phyloP scores from a whole-genome alignment of 1,140 invertebrate genomes.

The Manduca sexta region DNA sequence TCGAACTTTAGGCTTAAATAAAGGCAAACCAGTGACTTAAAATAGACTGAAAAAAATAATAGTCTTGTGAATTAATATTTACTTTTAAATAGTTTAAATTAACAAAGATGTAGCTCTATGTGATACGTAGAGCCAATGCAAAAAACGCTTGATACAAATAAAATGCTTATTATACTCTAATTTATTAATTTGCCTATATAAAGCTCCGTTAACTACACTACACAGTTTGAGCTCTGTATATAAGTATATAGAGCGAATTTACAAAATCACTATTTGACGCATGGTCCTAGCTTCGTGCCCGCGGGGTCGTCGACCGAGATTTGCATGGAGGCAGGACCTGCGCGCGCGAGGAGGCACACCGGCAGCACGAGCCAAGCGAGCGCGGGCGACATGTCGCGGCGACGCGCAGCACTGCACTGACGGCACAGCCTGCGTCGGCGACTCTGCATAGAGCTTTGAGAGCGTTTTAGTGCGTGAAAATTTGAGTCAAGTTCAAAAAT shows the following conservation, averaged over 20 bases:
- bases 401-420: constrained; percentile 30
- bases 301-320: constrained; percentile 48
- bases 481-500: too few species aligned
- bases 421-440: too few species aligned
- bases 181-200: neutral
- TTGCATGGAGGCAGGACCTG: constrained; percentile 44
- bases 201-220: too few species aligned
- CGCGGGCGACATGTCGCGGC: constrained; percentile 20
- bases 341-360: constrained; percentile 18
- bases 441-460: too few species aligned
- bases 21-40: too few species aligned
- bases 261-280: too few species aligned
- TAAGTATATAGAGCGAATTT: too few species aligned
- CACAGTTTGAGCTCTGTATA: too few species aligned
- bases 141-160: neutral
- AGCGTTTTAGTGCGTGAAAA: too few species aligned
- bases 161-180: too few species aligned
- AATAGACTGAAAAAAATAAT: neutral
- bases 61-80: neutral
- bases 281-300: constrained; percentile 42
- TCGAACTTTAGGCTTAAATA: neutral
- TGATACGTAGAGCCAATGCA: neutral
- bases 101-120: neutral
- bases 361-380: constrained; percentile 28
- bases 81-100: neutral